Percentiles rank a stretch among this genome's conserved stretches.
These are phyloP conservation scores for Nannospalax galili DNA, from an alignment of 2,113 vertebrate genomes.

Conservation along the genomic window DNA sequence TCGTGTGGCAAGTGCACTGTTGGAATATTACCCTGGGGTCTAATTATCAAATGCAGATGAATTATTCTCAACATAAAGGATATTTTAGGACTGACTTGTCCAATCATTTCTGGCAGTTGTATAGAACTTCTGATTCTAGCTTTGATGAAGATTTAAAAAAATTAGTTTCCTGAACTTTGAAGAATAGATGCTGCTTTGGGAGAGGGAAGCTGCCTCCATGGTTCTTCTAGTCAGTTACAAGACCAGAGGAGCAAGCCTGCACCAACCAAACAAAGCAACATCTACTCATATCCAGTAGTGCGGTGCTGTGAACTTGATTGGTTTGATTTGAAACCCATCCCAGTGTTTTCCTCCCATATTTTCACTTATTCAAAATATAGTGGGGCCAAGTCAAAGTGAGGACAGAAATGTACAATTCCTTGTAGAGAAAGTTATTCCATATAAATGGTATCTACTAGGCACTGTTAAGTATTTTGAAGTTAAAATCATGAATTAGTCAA, in stretches of 20 bases:
- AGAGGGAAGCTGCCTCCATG: background rate
- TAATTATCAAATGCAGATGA: background rate
- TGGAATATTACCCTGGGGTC: background rate
- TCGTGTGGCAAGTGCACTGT: background rate
- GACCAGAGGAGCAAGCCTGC: background rate
- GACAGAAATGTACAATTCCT: background rate
- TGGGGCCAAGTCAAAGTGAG: background rate
- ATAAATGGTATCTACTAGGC: background rate
- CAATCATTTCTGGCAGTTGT: background rate
- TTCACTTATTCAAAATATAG: background rate
- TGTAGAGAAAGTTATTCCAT: background rate
- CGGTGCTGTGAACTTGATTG: too few relatives aligned
- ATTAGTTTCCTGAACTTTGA: background rate
- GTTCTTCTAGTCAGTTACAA: background rate
- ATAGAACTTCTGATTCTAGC: background rate
- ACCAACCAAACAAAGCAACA: background rate
- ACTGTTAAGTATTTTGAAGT: background rate
- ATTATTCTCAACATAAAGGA: background rate
- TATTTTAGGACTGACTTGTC: background rate
- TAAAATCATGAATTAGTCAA: background rate
- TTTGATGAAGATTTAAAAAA: background rate
- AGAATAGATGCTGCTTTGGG: background rate
- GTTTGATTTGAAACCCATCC: background rate
- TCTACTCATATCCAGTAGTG: background rate
- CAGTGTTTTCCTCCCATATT: background rate